These are phyloP conservation scores for Schizothorax lantsangensis DNA, from an alignment of 2,797 vertebrate genomes.

Conservation along the genomic window DNA sequence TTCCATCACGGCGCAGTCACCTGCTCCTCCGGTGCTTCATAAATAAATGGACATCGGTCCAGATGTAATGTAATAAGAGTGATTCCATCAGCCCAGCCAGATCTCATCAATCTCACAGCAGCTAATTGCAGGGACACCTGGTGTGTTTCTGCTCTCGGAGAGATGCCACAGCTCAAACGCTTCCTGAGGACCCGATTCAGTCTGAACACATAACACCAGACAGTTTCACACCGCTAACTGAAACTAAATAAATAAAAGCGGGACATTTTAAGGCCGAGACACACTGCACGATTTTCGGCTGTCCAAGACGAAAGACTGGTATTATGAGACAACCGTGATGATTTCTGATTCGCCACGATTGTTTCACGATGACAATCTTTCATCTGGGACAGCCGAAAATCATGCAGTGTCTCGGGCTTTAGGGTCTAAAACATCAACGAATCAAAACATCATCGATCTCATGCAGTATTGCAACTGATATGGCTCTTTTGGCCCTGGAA, in stretches of 20 bases:
- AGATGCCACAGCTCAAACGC: neutral
- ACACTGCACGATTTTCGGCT: too few relatives aligned
- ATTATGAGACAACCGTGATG: too few relatives aligned
- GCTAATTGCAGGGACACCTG: slow-evolving; percentile 64
- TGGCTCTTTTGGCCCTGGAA: neutral
- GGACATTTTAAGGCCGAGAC: neutral
- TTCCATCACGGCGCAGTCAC: slow-evolving; percentile 73
- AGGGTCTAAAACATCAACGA: neutral
- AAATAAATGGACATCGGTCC: slow-evolving; percentile 71
- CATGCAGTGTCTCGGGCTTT: too few relatives aligned
- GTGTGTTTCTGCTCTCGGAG: slow-evolving; percentile 46
- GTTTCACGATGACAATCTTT: too few relatives aligned
- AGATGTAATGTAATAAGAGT: slow-evolving; percentile 56
- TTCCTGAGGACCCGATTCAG: slow-evolving; percentile 10
- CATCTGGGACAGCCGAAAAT: too few relatives aligned
- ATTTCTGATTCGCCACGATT: too few relatives aligned
- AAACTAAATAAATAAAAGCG: neutral
- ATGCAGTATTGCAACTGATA: neutral
- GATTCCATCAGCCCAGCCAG: slow-evolving; percentile 49
- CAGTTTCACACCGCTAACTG: neutral
- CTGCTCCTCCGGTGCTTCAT: slow-evolving; percentile 69
- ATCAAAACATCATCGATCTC: neutral
- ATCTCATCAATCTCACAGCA: slow-evolving; percentile 60
- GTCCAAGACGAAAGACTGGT: too few relatives aligned
- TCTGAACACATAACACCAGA: slow-evolving; percentile 5